These are phyloP conservation scores for Bimastos eiseni DNA, from an alignment of 2,888 invertebrate genomes.

Conservation along the genomic window DNA sequence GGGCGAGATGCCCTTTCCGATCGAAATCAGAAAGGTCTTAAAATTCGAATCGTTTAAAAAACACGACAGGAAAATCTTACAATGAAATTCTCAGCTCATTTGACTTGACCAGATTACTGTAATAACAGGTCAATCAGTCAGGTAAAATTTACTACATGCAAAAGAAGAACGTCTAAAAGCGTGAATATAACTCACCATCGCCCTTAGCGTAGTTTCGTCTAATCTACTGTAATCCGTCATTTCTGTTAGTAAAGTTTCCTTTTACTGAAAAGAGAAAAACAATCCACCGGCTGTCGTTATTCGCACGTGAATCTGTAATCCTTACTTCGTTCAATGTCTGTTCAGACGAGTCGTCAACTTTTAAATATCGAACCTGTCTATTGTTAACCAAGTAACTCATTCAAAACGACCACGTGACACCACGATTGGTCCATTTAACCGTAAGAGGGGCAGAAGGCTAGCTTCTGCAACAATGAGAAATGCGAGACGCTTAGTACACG, in stretches of 20 bases:
- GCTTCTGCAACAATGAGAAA: neutral
- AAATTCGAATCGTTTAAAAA: too few species aligned
- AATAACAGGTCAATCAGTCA: neutral
- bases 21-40: too few species aligned
- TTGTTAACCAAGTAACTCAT: neutral
- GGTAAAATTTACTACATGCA: neutral
- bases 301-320: neutral
- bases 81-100: too few species aligned
- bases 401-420: neutral
- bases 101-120: too few species aligned
- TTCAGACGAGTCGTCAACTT: neutral
- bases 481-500: neutral
- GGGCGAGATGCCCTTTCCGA: too few species aligned
- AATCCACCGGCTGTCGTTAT: neutral
- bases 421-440: neutral
- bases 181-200: slow-evolving; percentile 4
- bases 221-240: slow-evolving; percentile 13
- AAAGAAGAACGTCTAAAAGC: neutral
- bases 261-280: neutral
- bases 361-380: neutral
- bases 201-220: neutral
- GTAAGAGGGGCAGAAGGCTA: neutral
- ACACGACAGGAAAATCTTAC: too few species aligned
- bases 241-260: neutral
- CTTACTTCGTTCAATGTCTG: neutral